These are phyloP conservation scores for Serrognathus titanus DNA, from an alignment of 2,888 invertebrate genomes.

Conservation along the genomic window DNA sequence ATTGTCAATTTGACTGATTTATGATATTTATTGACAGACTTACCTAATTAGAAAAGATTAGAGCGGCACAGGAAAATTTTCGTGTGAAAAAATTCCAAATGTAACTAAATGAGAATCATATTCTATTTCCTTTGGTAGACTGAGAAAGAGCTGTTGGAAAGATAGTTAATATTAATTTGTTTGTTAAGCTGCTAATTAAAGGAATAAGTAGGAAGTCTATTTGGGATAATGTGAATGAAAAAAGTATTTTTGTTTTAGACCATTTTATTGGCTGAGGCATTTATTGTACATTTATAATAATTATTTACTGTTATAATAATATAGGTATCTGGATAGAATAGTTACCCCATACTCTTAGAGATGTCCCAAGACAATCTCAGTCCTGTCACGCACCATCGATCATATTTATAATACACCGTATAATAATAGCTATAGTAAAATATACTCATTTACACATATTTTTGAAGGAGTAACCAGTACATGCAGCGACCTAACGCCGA, in stretches of 20 bases:
- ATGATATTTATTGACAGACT: too few species aligned
- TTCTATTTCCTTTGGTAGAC: too few species aligned
- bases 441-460: constrained; percentile 45
- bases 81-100: too few species aligned
- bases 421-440: constrained; percentile 42
- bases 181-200: too few species aligned
- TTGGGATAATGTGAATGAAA: background rate
- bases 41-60: too few species aligned
- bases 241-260: constrained; percentile 36
- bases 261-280: constrained; percentile 52
- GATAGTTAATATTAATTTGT: too few species aligned
- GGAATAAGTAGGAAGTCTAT: too few species aligned
- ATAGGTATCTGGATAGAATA: constrained; percentile 35
- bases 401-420: constrained; percentile 16
- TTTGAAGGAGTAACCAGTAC: constrained; percentile 21
- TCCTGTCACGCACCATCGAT: constrained; percentile 19
- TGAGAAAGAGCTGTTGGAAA: too few species aligned
- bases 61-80: too few species aligned
- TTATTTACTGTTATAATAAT: constrained; percentile 47
- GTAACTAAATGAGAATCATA: too few species aligned
- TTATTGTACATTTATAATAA: constrained; percentile 51
- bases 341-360: constrained; percentile 41
- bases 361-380: constrained; percentile 33
- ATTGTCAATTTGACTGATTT: too few species aligned
- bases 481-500: constrained; percentile 20